phyloP scores from a whole-genome alignment of 2,888 invertebrate species.

The Conistra vaccinii region DNA sequence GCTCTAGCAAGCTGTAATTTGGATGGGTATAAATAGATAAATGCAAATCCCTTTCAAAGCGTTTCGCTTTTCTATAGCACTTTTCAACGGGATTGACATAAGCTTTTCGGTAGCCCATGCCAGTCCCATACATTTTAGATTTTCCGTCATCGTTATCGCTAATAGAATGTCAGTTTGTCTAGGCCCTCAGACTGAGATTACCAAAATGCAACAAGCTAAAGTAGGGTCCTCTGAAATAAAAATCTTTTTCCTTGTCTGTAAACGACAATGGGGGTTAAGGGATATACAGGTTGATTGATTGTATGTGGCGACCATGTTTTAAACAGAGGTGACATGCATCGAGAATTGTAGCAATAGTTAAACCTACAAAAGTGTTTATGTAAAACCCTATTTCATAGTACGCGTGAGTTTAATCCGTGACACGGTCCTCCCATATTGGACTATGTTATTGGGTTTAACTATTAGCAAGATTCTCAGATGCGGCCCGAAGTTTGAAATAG shows the following conservation, averaged over 20 bases:
- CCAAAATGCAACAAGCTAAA: not conserved
- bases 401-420: not conserved
- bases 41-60: no score
- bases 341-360: not conserved
- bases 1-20: no score
- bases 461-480: not conserved
- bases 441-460: not conserved
- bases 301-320: not conserved
- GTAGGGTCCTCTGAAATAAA: not conserved
- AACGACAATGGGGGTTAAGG: no score
- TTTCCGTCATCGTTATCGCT: not conserved
- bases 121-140: not conserved
- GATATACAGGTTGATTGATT: not conserved
- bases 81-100: not conserved
- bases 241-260: not conserved
- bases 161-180: not conserved
- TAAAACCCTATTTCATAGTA: not conserved
- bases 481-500: not conserved
- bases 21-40: no score
- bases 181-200: not conserved
- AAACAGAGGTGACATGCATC: not conserved
- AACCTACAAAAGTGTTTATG: not conserved
- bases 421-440: no score
- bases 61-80: no score
- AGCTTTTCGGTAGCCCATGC: not conserved